Base-by-base conservation (phyloP, 1,140 invertebrate species). In the Heliconius congener region DNA sequence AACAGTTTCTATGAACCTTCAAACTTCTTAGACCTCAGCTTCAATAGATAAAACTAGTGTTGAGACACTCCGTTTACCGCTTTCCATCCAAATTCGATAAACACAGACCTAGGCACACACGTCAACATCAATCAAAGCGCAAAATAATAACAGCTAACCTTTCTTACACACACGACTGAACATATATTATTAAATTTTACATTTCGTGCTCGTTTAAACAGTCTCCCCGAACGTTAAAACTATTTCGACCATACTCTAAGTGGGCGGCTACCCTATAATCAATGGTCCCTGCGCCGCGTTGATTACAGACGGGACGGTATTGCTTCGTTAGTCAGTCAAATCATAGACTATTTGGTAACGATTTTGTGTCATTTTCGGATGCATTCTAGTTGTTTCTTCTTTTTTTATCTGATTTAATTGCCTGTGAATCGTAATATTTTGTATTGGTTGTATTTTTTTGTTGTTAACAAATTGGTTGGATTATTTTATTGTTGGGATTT, bases 221-320 rank as follows among this genome's bases (percentile, higher is more conserved):
- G 30, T 60, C 30, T 75, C 60, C 74, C 42, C 27, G 57, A 66
- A 75, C 60, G 46, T 39, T 78, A 81, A 78, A 76, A 73, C 60
- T 66, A 76, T 76, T 76, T 76, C 74, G 74, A 76, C 60, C 57
- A 16, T 74, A 72, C 52, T 66, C 74, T 57, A 77, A 84, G 82
- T 91, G 89, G 91, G 91, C 90, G 91, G 89, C 83, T 86, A 88
- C 89, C 89, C 91, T 90, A 75, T 91, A 93, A 93, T 93, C 91
- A 90, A 80, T 37, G 77, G 79, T 75, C 83, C 85, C 81, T 80
- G 84, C 83, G 60, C 84, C 83, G 79, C 81, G 73, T 71, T 88
- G 86, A 92, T 92, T 92, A 92, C 84, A 86, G 83, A 76, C 83
- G 81, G 86, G 81, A 87, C 89, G 87, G 88, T 89, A 88, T 30